These are phyloP conservation scores for Drosophila infuscata DNA, from an alignment of 2,888 invertebrate species.

Conservation along the genomic window DNA sequence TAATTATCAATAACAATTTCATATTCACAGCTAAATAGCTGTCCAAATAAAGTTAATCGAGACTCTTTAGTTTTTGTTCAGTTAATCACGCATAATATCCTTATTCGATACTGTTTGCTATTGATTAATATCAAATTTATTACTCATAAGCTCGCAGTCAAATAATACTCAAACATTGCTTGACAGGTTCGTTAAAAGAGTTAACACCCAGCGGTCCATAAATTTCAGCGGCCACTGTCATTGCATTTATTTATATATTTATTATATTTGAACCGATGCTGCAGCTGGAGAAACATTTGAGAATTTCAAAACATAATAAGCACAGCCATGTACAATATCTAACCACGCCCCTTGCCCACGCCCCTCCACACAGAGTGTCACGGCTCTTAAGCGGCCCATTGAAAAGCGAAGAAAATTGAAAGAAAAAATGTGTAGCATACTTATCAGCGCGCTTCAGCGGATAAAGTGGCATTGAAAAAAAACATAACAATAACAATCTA, in stretches of 20 bases:
- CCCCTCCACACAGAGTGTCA: not conserved
- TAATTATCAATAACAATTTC: not conserved
- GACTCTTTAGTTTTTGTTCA: not conserved
- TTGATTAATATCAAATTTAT: not conserved
- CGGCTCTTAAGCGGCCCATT: constrained; percentile 9
- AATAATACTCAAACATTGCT: not conserved
- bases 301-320: constrained; percentile 7
- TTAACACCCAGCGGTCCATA: constrained; percentile 4
- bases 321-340: not conserved
- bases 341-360: not conserved
- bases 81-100: not conserved
- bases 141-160: not conserved
- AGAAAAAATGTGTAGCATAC: constrained; percentile 69
- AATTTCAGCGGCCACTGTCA: constrained; percentile 2
- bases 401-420: constrained; percentile 53
- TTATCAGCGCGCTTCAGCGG: constrained; percentile 59
- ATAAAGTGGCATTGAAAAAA: constrained; percentile 76
- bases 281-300: constrained; percentile 6
- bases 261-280: not conserved
- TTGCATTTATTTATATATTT: constrained; percentile 30
- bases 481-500: constrained; percentile 51
- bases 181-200: not conserved
- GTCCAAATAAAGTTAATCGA: not conserved
- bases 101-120: not conserved
- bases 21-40: not conserved